Evolutionary conservation across 2,113 vertebrate genomes (phyloP).

Genomic region (Anhinga rufa): DNA sequence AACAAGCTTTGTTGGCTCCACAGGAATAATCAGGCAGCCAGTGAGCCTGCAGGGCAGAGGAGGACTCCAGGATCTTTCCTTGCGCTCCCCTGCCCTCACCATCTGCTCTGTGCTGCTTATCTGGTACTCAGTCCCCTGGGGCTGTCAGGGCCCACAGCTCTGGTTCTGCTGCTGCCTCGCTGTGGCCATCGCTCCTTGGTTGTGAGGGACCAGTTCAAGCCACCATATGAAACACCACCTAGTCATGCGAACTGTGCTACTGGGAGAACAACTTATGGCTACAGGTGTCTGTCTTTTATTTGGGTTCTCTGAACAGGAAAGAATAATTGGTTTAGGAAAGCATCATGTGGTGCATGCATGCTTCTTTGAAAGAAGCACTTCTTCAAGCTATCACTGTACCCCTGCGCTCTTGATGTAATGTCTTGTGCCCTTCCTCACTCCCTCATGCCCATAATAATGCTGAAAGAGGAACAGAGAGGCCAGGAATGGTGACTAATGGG

Average conservation of each 20-base stretch:
- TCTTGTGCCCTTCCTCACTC: neutral
- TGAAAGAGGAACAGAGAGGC: neutral
- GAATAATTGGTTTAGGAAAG: neutral
- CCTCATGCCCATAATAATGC: neutral
- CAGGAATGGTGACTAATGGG: neutral
- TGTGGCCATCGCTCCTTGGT: neutral
- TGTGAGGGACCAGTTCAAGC: neutral
- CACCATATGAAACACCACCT: neutral
- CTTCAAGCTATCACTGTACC: neutral
- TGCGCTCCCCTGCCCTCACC: neutral
- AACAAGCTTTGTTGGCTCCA: neutral
- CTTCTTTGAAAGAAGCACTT: neutral
- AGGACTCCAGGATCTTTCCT: neutral
- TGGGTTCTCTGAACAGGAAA: neutral
- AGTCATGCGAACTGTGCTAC: neutral
- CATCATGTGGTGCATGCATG: neutral
- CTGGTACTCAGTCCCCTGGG: neutral
- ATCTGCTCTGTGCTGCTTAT: constrained; percentile 32
- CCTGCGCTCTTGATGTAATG: neutral
- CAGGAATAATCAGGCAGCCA: constrained; percentile 30
- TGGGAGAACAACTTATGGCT: neutral
- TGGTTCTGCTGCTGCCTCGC: neutral
- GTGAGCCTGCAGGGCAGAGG: constrained; percentile 28
- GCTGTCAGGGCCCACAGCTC: neutral
- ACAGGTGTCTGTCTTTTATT: neutral